Evolutionary conservation across 2,113 vertebrate species (phyloP).

Genomic region (Eurystomus gularis): DNA sequence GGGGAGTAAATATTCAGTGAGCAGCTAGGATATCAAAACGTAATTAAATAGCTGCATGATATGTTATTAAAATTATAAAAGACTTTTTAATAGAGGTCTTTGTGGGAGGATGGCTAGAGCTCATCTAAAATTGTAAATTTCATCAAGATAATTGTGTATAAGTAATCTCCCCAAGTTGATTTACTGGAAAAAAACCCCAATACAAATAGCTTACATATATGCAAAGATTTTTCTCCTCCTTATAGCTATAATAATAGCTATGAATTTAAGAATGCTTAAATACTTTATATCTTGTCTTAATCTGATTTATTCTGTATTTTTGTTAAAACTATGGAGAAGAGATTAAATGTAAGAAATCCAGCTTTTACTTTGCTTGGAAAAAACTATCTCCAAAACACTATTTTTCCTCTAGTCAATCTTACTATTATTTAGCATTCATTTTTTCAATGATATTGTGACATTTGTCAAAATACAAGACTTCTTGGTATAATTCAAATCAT

Average conservation of each 20-base stretch:
- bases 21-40: conserved; percentile 47
- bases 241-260: background rate
- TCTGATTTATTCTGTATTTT: background rate
- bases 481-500: background rate
- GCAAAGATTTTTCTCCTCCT: background rate
- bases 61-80: conserved; percentile 61
- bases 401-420: background rate
- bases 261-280: background rate
- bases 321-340: background rate
- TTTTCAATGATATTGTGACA: background rate
- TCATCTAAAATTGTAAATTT: conserved; percentile 40
- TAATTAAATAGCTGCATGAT: conserved; percentile 36
- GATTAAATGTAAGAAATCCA: conserved; percentile 6
- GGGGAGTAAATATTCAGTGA: conserved; percentile 35
- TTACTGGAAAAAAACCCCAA: background rate
- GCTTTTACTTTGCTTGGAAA: background rate
- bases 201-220: background rate
- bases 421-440: background rate
- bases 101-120: background rate
- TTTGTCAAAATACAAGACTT: conserved; percentile 2
- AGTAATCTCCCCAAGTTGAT: background rate
- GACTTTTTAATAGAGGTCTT: conserved; percentile 46
- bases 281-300: background rate
- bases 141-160: background rate
- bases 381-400: background rate